These are phyloP conservation scores for Meles meles DNA, from an alignment of 2,113 vertebrate genomes.

Conservation along the genomic window DNA sequence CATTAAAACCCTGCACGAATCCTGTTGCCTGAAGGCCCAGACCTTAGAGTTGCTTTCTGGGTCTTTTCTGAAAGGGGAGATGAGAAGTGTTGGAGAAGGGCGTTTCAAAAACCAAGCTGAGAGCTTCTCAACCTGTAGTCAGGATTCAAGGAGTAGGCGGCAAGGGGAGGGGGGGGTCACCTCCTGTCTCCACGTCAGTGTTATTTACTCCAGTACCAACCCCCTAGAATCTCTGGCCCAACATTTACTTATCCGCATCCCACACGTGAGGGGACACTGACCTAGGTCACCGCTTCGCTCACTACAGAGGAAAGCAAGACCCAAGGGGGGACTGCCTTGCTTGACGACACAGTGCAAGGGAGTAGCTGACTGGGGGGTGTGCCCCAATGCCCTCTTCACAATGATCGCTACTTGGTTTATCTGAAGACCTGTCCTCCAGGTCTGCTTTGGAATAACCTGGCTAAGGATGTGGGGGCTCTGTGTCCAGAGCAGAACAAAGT, in stretches of 20 bases:
- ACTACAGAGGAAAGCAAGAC: not conserved
- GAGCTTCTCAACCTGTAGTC: not conserved
- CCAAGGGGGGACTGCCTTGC: not conserved
- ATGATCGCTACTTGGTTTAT: not conserved
- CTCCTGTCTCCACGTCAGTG: not conserved
- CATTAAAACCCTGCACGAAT: not conserved
- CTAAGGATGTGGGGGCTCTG: not conserved
- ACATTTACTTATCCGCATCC: rapidly evolving
- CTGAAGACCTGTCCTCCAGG: not conserved
- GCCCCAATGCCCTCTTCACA: not conserved
- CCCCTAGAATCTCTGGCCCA: not conserved
- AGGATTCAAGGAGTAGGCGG: not conserved
- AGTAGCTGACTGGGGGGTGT: not conserved
- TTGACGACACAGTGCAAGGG: not conserved
- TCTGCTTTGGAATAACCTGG: not conserved
- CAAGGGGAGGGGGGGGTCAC: too few species aligned
- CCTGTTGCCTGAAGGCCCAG: not conserved
- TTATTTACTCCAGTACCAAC: not conserved
- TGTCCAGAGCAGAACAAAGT: not conserved
- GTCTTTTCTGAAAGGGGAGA: slow-evolving; percentile 26
- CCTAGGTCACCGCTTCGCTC: not conserved
- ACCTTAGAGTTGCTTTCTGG: not conserved
- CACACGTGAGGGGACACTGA: not conserved
- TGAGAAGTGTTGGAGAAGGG: not conserved
- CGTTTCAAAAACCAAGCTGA: not conserved